A percentile compares a stretch with the other conserved stretches of the same genome.
Conservation (phyloP, 2,113 vertebrate species). For the Synodontis membranacea region DNA sequence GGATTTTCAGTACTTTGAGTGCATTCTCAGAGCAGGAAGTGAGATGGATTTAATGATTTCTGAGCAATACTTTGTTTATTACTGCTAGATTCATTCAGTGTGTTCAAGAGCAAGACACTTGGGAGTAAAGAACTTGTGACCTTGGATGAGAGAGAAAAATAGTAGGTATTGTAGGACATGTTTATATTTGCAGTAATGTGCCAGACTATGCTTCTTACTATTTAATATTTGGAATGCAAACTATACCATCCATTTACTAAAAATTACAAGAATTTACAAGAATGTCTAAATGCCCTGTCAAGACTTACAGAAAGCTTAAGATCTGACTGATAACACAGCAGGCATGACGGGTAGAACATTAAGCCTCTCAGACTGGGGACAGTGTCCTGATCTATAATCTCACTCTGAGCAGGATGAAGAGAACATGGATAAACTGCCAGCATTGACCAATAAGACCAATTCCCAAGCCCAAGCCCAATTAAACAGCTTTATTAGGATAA, state of each 20-base stretch:
- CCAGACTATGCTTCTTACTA: neutral
- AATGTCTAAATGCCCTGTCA: neutral
- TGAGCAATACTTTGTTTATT: neutral
- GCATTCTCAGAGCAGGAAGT: neutral
- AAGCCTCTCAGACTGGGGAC: neutral
- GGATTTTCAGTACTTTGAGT: neutral
- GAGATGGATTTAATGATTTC: neutral
- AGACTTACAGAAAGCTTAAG: neutral
- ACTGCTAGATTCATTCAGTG: neutral
- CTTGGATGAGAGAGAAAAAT: neutral
- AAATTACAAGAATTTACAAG: too few relatives aligned
- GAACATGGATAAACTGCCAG: neutral
- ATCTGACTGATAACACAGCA: neutral
- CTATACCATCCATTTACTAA: neutral
- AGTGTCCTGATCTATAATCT: neutral
- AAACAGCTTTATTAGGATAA: neutral
- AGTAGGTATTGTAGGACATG: neutral
- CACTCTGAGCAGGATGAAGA: neutral
- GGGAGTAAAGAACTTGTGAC: neutral
- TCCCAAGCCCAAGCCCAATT: neutral
- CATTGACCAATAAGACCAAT: neutral
- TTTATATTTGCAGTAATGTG: neutral
- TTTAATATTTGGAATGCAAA: neutral
- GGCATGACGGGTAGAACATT: neutral
- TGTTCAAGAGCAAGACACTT: neutral